Percentiles rank a stretch among this genome's conserved stretches.
phyloP scores from a whole-genome alignment of 2,113 vertebrate species.

The Lates calcarifer region DNA sequence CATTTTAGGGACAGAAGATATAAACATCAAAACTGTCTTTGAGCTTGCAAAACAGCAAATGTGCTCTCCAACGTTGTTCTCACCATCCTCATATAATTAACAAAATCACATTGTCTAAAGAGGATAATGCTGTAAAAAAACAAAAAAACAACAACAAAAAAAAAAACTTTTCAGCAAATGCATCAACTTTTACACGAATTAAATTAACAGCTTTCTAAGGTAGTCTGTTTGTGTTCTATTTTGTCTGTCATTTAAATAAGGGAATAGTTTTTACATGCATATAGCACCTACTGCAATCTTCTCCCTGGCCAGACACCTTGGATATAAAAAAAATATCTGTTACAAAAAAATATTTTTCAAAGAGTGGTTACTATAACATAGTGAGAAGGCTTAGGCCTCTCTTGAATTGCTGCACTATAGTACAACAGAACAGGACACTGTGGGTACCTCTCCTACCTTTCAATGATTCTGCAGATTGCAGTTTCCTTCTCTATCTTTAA shows the following conservation, averaged over 20 bases:
- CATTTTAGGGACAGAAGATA: slow-evolving; percentile 9
- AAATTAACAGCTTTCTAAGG: background rate
- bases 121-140: background rate
- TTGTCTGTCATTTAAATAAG: background rate
- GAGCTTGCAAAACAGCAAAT: slow-evolving; percentile 1
- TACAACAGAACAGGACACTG: background rate
- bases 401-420: background rate
- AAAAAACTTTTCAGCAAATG: background rate
- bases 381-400: background rate
- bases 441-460: too few relatives aligned
- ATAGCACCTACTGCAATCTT: background rate
- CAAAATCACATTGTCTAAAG: background rate
- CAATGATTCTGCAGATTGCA: background rate
- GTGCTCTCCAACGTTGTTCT: background rate
- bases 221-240: background rate
- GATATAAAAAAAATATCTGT: background rate
- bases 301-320: background rate
- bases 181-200: background rate
- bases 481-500: background rate
- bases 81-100: background rate
- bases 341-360: background rate
- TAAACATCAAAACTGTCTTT: background rate
- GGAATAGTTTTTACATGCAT: background rate
- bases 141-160: background rate
- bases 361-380: background rate